These are phyloP conservation scores for Papilio gigon DNA, from an alignment of 2,888 invertebrate species.

Conservation along the genomic window DNA sequence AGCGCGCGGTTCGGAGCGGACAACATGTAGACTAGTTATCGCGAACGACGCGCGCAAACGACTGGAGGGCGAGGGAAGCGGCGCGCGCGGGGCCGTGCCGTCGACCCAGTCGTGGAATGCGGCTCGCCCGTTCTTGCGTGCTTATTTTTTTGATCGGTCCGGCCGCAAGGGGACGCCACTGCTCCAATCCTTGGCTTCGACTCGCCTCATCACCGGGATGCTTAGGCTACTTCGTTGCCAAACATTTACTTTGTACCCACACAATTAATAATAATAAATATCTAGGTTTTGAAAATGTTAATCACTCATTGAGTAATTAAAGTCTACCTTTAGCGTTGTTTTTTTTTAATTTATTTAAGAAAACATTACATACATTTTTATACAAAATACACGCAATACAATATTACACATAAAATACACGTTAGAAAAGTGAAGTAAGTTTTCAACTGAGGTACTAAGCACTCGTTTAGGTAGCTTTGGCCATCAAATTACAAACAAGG, in stretches of 20 bases:
- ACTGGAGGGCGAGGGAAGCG: constrained; percentile 57
- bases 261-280: neutral
- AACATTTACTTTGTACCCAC: neutral
- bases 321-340: too few relatives aligned
- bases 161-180: constrained; percentile 53
- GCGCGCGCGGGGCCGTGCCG: constrained; percentile 65
- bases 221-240: constrained; percentile 9
- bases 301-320: too few relatives aligned
- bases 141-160: constrained; percentile 67
- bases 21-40: constrained; percentile 59
- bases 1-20: constrained; percentile 64
- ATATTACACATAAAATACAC: too few relatives aligned
- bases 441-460: neutral
- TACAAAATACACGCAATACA: too few relatives aligned
- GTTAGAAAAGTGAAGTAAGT: neutral
- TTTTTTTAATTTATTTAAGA: too few relatives aligned
- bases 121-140: constrained; percentile 74
- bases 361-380: too few relatives aligned
- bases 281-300: too few relatives aligned
- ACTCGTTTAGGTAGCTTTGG: neutral
- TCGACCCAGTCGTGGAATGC: constrained; percentile 79
- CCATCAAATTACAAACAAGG: neutral
- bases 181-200: constrained; percentile 35
- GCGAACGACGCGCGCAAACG: constrained; percentile 73
- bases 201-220: constrained; percentile 29